Percentiles rank a stretch among this genome's conserved stretches.
These are phyloP conservation scores for Watsonalla binaria DNA, from an alignment of 2,888 invertebrate genomes.

Conservation along the genomic window DNA sequence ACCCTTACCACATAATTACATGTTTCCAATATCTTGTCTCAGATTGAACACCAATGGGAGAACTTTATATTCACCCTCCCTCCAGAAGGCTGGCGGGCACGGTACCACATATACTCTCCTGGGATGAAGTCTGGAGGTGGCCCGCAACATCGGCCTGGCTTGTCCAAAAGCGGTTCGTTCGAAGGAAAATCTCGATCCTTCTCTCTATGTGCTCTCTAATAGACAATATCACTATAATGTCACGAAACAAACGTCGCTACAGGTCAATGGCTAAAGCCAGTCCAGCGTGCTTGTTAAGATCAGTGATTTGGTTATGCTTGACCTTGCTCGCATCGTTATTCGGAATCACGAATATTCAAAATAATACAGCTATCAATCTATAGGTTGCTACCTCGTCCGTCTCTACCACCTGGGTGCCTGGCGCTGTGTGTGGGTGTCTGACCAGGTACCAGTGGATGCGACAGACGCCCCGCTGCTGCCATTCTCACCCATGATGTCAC, in stretches of 20 bases:
- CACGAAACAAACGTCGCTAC: too few relatives aligned
- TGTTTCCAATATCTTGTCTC: background rate
- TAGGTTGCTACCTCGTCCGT: slow-evolving; percentile 68
- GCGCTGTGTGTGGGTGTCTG: slow-evolving; percentile 70
- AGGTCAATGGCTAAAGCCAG: too few relatives aligned
- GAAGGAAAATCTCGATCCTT: background rate
- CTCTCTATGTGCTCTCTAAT: background rate
- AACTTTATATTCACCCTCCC: slow-evolving; percentile 39
- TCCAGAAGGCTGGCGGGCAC: slow-evolving; percentile 61
- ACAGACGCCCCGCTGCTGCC: slow-evolving; percentile 58
- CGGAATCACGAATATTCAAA: background rate
- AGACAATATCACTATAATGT: too few relatives aligned
- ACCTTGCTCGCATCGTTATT: background rate
- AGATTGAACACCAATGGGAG: slow-evolving; percentile 70
- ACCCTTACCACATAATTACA: too few relatives aligned
- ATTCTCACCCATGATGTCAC: slow-evolving; percentile 50
- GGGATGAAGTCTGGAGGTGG: slow-evolving; percentile 64
- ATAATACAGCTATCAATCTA: too few relatives aligned
- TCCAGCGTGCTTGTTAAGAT: too few relatives aligned
- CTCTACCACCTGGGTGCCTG: slow-evolving; percentile 62
- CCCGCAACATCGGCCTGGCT: slow-evolving; percentile 45
- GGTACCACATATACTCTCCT: slow-evolving; percentile 62
- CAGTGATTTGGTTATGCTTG: too few relatives aligned
- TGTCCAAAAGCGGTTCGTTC: slow-evolving; percentile 54
- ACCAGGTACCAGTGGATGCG: slow-evolving; percentile 63